These are phyloP conservation scores for Pseudoatta argentina DNA, from an alignment of 1,140 invertebrate species.

Conservation along the genomic window DNA sequence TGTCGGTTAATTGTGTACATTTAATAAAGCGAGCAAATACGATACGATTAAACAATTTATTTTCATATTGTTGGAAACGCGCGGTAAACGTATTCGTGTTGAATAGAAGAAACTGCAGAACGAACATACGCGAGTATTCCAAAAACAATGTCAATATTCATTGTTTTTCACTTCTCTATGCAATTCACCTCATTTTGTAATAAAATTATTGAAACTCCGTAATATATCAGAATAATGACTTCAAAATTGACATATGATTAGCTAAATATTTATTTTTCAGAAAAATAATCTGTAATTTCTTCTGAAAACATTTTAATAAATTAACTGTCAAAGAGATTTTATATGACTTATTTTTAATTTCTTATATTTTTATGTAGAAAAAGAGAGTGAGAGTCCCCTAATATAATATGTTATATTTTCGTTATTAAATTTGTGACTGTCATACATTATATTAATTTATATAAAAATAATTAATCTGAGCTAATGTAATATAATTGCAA, in stretches of 20 bases:
- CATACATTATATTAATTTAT: background rate
- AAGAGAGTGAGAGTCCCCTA: background rate
- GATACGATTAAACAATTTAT: slow-evolving; percentile 51
- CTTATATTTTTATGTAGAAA: background rate
- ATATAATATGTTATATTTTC: background rate
- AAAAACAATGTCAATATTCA: slow-evolving; percentile 49
- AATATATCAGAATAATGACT: background rate
- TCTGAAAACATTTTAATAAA: background rate
- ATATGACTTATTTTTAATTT: background rate
- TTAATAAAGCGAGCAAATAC: slow-evolving; percentile 52
- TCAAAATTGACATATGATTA: background rate
- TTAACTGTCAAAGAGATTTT: background rate
- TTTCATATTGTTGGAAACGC: slow-evolving; percentile 33
- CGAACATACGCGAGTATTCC: slow-evolving; percentile 19
- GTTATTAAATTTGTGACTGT: background rate
- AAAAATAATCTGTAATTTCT: background rate
- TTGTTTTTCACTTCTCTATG: slow-evolving; percentile 26
- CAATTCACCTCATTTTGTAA: background rate
- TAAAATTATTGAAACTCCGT: slow-evolving; percentile 17
- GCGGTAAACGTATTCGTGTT: slow-evolving; percentile 24
- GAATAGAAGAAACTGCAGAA: slow-evolving; percentile 38
- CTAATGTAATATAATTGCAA: background rate
- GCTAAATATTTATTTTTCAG: background rate
- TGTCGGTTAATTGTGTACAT: slow-evolving; percentile 53
- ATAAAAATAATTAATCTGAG: slow-evolving; percentile 15